Evolutionary conservation across 2,888 invertebrate genomes (phyloP).

Genomic region (Metalampra italica): DNA sequence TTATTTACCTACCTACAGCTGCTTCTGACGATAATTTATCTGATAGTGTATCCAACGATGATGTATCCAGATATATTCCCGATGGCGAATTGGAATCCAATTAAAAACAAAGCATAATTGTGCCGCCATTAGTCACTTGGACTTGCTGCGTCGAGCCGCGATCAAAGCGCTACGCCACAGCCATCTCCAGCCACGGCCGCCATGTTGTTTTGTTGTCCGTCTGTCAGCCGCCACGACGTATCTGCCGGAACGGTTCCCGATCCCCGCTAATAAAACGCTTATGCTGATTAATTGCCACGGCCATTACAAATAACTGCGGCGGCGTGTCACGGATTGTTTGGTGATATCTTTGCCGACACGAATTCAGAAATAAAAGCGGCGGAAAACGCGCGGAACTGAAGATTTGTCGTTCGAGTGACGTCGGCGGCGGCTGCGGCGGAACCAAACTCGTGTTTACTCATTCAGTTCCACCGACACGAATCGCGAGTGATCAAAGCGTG

Average conservation of each 20-base stretch:
- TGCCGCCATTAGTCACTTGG: too few species aligned
- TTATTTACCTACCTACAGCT: too few species aligned
- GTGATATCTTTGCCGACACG: constrained; percentile 26
- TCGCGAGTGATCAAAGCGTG: constrained; percentile 7
- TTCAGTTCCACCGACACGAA: constrained; percentile 35
- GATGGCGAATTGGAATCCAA: too few species aligned
- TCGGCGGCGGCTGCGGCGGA: constrained; percentile 23
- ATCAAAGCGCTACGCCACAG: constrained; percentile 35
- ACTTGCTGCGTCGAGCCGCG: too few species aligned
- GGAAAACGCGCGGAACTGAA: constrained; percentile 47
- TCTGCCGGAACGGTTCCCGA: constrained; percentile 48
- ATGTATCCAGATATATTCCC: constrained; percentile 12
- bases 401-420: constrained; percentile 29
- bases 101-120: too few species aligned
- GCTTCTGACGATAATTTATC: too few species aligned
- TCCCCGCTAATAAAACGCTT: constrained; percentile 63
- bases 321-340: constrained; percentile 33
- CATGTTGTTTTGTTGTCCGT: constrained; percentile 26
- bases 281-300: constrained; percentile 59
- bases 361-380: constrained; percentile 5
- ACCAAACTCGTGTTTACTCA: constrained; percentile 39
- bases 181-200: constrained; percentile 25
- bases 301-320: constrained; percentile 36
- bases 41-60: too few species aligned
- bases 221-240: constrained; percentile 35